Conservation (phyloP, 2,113 vertebrate genomes). For the Dermatemys mawii region DNA sequence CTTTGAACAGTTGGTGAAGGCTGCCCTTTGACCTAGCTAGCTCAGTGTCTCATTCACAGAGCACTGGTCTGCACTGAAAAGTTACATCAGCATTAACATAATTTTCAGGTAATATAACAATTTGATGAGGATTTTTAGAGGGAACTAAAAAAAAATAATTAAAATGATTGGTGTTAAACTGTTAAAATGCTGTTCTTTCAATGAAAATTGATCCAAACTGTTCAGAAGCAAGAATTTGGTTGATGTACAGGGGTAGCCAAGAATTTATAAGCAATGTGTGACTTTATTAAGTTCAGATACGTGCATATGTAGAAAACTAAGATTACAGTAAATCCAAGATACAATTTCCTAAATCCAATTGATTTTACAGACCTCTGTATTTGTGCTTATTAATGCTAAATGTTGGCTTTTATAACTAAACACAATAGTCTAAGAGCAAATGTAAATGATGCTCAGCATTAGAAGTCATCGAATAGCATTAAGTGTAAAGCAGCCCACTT, state of each 20-base stretch:
- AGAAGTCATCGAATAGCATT: not conserved
- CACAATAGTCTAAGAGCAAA: not conserved
- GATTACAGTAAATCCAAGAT: not conserved
- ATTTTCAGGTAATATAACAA: not conserved
- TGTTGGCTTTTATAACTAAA: not conserved
- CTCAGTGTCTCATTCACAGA: not conserved
- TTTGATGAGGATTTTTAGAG: not conserved
- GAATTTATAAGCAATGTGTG: not conserved
- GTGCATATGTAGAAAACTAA: not conserved
- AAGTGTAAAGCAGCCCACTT: not conserved
- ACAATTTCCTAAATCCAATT: not conserved
- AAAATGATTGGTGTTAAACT: not conserved
- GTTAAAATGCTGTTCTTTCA: not conserved
- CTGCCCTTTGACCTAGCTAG: not conserved
- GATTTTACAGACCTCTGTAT: not conserved
- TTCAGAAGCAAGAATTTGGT: not conserved
- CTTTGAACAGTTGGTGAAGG: too few species aligned
- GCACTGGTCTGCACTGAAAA: not conserved
- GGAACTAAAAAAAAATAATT: not conserved
- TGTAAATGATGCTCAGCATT: not conserved
- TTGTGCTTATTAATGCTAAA: not conserved
- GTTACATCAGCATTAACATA: not conserved
- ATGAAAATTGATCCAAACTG: not conserved
- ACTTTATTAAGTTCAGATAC: not conserved
- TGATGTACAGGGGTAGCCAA: not conserved